Evolutionary conservation across 2,113 vertebrate species (phyloP).

Genomic region (Sebastes fasciatus): DNA sequence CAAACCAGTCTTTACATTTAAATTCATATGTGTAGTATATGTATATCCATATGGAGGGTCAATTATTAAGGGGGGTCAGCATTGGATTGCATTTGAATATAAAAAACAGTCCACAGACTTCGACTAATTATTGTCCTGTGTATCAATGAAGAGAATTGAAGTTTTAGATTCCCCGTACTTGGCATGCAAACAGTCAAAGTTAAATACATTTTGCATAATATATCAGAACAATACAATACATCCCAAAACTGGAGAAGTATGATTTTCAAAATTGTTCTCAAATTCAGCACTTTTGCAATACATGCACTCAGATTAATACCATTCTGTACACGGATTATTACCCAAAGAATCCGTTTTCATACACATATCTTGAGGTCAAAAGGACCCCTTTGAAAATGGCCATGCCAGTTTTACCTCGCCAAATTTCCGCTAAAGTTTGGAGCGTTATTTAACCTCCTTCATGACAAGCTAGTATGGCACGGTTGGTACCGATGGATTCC

Average conservation of each 20-base stretch:
- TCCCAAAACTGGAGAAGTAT: background rate
- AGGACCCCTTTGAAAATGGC: too few relatives aligned
- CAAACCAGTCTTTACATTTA: background rate
- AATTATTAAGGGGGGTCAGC: background rate
- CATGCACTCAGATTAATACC: too few relatives aligned
- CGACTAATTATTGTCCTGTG: background rate
- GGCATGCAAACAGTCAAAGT: background rate
- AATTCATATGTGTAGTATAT: background rate
- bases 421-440: too few relatives aligned
- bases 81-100: background rate
- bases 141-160: background rate
- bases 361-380: too few relatives aligned
- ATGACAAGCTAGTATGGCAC: too few relatives aligned
- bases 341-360: too few relatives aligned
- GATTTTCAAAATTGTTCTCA: background rate
- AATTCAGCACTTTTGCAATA: background rate
- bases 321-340: background rate
- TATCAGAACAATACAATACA: background rate
- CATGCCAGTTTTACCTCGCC: too few relatives aligned
- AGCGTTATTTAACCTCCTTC: too few relatives aligned
- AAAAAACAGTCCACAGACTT: background rate
- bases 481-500: too few relatives aligned
- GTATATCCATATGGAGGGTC: background rate
- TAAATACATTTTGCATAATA: background rate
- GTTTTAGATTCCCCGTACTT: background rate